Percentiles rank a stretch among this genome's conserved stretches.
phyloP scores from a whole-genome alignment of 2,888 invertebrate species.

The Andricus curvator region DNA sequence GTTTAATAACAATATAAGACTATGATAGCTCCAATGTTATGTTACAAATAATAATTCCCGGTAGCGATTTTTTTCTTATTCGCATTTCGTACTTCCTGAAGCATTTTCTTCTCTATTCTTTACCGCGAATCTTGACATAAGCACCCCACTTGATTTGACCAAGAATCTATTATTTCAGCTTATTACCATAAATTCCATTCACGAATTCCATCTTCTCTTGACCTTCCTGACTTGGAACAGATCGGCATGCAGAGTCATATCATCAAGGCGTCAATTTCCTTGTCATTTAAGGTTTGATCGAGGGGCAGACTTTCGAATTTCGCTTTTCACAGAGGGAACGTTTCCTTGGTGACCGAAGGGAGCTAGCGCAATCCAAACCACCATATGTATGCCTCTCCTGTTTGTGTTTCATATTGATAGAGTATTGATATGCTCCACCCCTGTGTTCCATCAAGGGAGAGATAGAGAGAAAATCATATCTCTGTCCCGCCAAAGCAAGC shows the following conservation, averaged over 20 bases:
- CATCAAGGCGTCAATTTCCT: constrained; percentile 69
- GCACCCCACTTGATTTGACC: too few relatives aligned
- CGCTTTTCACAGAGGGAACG: constrained; percentile 54
- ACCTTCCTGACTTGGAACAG: background rate
- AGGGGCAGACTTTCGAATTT: constrained; percentile 52
- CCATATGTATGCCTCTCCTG: constrained; percentile 64
- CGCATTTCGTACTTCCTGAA: too few relatives aligned
- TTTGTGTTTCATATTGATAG: constrained; percentile 78
- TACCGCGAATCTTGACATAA: too few relatives aligned
- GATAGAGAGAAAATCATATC: constrained; percentile 49
- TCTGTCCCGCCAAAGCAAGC: constrained; percentile 50
- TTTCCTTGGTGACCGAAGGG: constrained; percentile 75
- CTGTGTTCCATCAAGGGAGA: constrained; percentile 48
- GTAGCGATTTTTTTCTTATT: too few relatives aligned
- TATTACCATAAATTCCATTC: background rate
- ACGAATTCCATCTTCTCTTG: background rate
- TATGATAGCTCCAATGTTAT: too few relatives aligned
- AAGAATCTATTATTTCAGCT: too few relatives aligned
- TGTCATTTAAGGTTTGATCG: constrained; percentile 70
- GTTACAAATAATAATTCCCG: too few relatives aligned
- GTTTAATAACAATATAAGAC: too few relatives aligned
- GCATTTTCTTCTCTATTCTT: too few relatives aligned
- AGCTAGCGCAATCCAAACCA: constrained; percentile 60
- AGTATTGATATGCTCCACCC: constrained; percentile 72
- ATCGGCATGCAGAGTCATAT: background rate